phyloP scores from a whole-genome alignment of 2,888 invertebrate genomes.

The Campoletis raptor region DNA sequence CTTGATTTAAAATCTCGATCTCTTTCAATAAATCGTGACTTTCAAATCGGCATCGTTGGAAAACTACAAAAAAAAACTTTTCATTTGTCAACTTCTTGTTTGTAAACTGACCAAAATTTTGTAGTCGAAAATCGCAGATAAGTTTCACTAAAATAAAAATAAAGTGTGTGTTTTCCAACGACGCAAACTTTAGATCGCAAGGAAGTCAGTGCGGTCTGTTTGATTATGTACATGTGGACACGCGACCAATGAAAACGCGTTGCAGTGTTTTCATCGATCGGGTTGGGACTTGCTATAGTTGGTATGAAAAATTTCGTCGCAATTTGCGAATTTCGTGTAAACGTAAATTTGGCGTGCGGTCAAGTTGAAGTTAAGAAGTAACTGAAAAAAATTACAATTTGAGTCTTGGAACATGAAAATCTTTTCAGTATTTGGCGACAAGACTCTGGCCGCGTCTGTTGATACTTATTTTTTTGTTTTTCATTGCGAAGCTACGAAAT shows the following conservation, averaged over 20 bases:
- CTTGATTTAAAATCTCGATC: neutral
- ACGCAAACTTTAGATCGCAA: neutral
- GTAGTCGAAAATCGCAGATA: neutral
- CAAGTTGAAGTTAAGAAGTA: neutral
- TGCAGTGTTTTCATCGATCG: neutral
- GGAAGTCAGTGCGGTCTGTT: neutral
- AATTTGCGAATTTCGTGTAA: neutral
- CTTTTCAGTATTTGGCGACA: neutral
- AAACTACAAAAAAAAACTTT: neutral
- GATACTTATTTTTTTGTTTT: neutral
- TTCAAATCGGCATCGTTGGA: neutral
- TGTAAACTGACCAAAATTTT: neutral
- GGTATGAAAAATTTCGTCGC: neutral
- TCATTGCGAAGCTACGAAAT: neutral
- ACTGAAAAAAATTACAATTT: neutral
- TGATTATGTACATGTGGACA: constrained; percentile 15
- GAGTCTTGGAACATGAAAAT: neutral
- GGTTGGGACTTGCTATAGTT: neutral
- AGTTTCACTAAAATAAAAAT: neutral
- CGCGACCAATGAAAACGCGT: neutral
- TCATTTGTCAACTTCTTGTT: neutral
- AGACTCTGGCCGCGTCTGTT: neutral
- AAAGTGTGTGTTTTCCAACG: neutral
- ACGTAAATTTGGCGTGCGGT: neutral
- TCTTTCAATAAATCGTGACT: neutral